Evolutionary conservation across 2,797 vertebrate species (phyloP), one percentile per base, ranked within the genome.

Genomic region (Enteromius mattozi): DNA sequence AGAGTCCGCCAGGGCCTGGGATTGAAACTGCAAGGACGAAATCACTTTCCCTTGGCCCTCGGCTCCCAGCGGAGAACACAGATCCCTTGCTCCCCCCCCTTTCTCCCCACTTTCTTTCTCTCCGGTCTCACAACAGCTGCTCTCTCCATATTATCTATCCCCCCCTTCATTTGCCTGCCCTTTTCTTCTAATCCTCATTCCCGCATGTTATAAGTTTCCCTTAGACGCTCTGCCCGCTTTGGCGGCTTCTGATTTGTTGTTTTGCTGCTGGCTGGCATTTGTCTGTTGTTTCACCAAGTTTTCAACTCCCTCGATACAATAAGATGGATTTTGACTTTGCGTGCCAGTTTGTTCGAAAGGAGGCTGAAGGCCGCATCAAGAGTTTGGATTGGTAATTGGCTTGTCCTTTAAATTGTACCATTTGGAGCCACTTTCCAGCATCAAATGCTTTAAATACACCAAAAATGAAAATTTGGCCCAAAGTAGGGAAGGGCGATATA

Each of bases 181-280:
- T 95, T 94, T 94, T 90, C 89, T 88, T 92, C 91, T 94, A 93
- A 94, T 94, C 93, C 93, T 90, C 91, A 88, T 91, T 94, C 92
- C 93, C 91, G 92, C 91, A 91, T 91, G 89, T 89, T 92, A 90
- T 91, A 91, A 88, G 91, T 89, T 91, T 89, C 91, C 87, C 89
- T 85, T 87, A 85, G 87, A 91, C 85, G 85, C 88, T 80, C 81
- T 71, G 61, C 82, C 85, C 89, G 88, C 90, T 91, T 90, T 91
- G 91, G 91, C 90, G 90, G 87, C 80, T 89, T 89, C 90, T 87
- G 90, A 91, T 85, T 93, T 92, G 91, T 92, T 93, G 91, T 74
- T 93, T 89, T 91, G 91, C 89, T 91, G 90, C 88, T 92, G 92
- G 80, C 90, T 89, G 88, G 86, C 83, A 91, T 78, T 72, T 88